Base-by-base conservation (phyloP, 2,888 invertebrate genomes). In the Eudasyphora cyanicolor region DNA sequence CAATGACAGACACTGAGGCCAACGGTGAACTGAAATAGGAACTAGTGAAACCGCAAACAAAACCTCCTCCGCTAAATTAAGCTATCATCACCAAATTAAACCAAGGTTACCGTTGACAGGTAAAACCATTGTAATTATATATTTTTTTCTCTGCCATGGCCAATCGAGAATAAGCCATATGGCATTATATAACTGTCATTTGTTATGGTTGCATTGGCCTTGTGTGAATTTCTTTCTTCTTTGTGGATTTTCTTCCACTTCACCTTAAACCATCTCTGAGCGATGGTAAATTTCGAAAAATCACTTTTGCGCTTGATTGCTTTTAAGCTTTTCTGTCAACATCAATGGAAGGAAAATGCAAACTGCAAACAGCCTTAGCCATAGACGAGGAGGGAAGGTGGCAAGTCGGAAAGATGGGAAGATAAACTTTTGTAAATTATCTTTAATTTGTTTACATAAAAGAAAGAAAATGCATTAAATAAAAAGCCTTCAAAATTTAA, bases 281-380 rank as follows among this genome's bases (percentile, higher is more conserved):
- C 49, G 45, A 27, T 17, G 42, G 29, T 42, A 76, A 76, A 54
- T 42, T 27, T 17, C 12, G 27, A 27, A 60, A 60, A 70, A 71
- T 71, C 78, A 78, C 71, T 71, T 49, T 62, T 71, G 62, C 27
- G 51, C 71, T 17, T 64, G 49, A 60, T 32, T 78, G 71, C 62
- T 62, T 71, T 60, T 51, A 64, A 60, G 32, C 62, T 78, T n/a
- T 71, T 78, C 49, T 67, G 35, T 27, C 67, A 69, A 49, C n/a
- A 35, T 14, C 2, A 35, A 19, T 29, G 29, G 60, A 10, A 60
- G 29, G 60, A 10, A 60, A 60, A 60, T 60, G 60, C 29, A 29
- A 60, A 62, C 14, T 17, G 32, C 32, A 62, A 62, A 62, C 35
- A 35, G 27, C 24, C 29, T n/a, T n/a, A n/a, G n/a, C n/a, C n/a